Conservation (phyloP, 1,140 invertebrate species). For the Laodelphax striatellus region DNA sequence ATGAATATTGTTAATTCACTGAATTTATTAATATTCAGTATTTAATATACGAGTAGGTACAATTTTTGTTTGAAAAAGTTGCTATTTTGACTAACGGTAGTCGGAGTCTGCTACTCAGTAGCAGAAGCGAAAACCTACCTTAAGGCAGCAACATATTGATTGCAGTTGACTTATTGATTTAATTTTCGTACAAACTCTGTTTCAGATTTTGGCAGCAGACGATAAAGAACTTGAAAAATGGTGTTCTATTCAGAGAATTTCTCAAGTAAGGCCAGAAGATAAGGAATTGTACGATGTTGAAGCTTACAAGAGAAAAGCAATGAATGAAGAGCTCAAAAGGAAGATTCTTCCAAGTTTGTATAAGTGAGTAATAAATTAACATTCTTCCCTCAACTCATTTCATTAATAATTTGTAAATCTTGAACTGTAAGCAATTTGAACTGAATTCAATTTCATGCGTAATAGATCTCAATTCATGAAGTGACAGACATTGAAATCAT, state of each 20-base stretch:
- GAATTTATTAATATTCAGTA: too few relatives aligned
- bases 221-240: slow-evolving; percentile 90
- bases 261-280: slow-evolving; percentile 62
- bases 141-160: too few relatives aligned
- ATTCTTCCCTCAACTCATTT: background rate
- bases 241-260: slow-evolving; percentile 84
- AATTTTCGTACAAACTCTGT: slow-evolving; percentile 19
- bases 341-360: slow-evolving; percentile 80
- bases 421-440: too few relatives aligned
- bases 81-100: too few relatives aligned
- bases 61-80: too few relatives aligned
- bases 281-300: slow-evolving; percentile 71
- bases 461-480: too few relatives aligned
- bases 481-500: background rate
- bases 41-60: too few relatives aligned
- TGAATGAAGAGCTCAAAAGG: slow-evolving; percentile 59
- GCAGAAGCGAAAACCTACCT: too few relatives aligned
- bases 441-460: too few relatives aligned
- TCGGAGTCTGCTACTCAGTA: too few relatives aligned
- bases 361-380: slow-evolving; percentile 18
- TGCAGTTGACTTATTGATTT: background rate
- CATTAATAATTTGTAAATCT: too few relatives aligned
- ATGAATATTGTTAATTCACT: too few relatives aligned
- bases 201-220: slow-evolving; percentile 76
- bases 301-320: slow-evolving; percentile 59